Evolutionary conservation across 2,797 vertebrate species (phyloP), one percentile per base, ranked within the genome.

Genomic region (Acanthurus lineatus): DNA sequence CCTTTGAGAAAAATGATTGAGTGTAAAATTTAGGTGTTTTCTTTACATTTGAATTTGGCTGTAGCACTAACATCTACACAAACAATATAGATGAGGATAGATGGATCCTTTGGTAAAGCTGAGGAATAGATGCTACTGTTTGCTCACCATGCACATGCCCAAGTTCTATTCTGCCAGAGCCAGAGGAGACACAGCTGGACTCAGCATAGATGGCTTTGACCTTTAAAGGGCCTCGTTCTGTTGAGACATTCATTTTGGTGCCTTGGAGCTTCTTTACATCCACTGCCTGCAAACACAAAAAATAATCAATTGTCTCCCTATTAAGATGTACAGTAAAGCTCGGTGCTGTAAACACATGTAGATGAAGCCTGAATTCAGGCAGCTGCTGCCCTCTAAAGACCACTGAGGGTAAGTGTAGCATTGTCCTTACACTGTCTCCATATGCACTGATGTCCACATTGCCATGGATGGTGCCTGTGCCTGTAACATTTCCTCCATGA

Each of bases 181-280:
- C 76, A 66, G 97, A 98, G 61, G 93, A 95, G 4, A 99, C 72
- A 63, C 90, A 93, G 77, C 96, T 97, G 40, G 96, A 96, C 73
- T 98, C 96, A 0, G 97, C 96, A 71, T 99, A 99, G 68, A 99
- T 94, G 80, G 97, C 97, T 84, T 96, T 97, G 16, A 96, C 96
- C 92, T 96, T 96, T 86, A 99, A 87, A 75, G 95, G 85, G 42
- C 98, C 98, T 19, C 89, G 92, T 76, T 98, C 96, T 62, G 97
- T 97, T 57, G 96, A 96, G 90, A 99, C 91, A 35, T 95, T 97
- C 95, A 99, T 94, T 28, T 76, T 93, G 73, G 96, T 96, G 79
- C 98, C 98, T 86, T 98, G 97, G 49, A 99, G 94, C 92, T 99
- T 99, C 92, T 96, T 96, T 83, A 97, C 77, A 58, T 95, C 93